Percentiles rank a stretch among this genome's conserved stretches.
Evolutionary conservation across 2,797 vertebrate genomes (phyloP).

Genomic region (Otolemur crassicaudatus): DNA sequence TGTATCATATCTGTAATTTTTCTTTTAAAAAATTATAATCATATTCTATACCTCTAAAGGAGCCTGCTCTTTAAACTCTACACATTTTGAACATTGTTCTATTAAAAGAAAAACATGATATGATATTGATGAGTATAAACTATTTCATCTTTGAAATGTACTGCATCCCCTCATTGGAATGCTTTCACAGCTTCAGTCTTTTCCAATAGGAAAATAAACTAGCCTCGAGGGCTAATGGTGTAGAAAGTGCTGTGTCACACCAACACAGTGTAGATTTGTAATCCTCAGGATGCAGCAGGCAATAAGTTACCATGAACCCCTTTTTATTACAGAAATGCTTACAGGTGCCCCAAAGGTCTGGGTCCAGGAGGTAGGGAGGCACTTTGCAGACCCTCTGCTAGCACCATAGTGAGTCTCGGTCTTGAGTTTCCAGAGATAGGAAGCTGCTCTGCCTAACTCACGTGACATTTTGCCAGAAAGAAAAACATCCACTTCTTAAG

Average conservation of each 20-base stretch:
- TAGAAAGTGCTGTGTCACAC: neutral
- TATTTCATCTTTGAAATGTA: neutral
- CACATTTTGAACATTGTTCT: neutral
- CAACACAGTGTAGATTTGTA: no score
- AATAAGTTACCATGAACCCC: no score
- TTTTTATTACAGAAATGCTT: neutral
- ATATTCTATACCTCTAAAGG: neutral
- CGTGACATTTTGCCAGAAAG: no score
- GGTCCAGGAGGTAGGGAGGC: neutral
- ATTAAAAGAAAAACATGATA: neutral
- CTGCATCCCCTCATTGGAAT: no score
- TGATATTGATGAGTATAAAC: neutral
- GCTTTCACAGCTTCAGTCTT: neutral
- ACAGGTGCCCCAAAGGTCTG: no score
- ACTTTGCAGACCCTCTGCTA: neutral
- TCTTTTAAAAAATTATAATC: neutral
- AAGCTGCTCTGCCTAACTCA: no score
- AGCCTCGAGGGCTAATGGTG: neutral
- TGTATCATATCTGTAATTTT: neutral
- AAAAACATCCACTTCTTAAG: neutral
- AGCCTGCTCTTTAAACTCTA: neutral
- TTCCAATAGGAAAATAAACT: neutral
- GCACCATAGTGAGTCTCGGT: accelerated
- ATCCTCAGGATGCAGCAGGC: neutral
- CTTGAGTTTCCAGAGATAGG: neutral